Percentiles rank a stretch among this genome's conserved stretches.
These are phyloP conservation scores for Noctua janthina DNA, from an alignment of 2,888 invertebrate genomes.

Conservation along the genomic window DNA sequence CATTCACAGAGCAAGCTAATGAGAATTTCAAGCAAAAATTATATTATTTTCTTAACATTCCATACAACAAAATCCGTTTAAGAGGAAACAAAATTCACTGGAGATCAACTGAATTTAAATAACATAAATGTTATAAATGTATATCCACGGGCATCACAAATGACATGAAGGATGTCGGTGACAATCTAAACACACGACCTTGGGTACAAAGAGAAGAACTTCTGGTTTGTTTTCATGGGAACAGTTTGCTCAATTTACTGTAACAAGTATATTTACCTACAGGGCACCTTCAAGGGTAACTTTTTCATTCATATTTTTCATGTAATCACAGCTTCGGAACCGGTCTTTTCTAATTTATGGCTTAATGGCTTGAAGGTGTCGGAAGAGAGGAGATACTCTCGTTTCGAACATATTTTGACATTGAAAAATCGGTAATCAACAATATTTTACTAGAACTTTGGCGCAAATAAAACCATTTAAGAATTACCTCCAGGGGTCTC, in stretches of 20 bases:
- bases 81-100: not conserved
- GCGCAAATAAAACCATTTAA: not conserved
- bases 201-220: constrained; percentile 13
- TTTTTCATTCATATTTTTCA: not conserved
- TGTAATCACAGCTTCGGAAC: not conserved
- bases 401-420: not conserved
- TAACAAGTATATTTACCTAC: not conserved
- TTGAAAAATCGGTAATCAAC: not conserved
- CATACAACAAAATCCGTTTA: not conserved
- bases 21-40: not conserved
- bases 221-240: not conserved
- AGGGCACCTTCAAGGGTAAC: not conserved
- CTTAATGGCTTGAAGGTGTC: not conserved
- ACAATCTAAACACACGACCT: constrained; percentile 7
- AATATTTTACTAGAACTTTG: not conserved
- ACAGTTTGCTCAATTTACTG: constrained; percentile 13
- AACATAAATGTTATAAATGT: not conserved
- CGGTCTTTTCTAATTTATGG: not conserved
- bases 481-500: not conserved
- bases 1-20: not conserved
- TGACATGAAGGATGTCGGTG: not conserved
- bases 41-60: not conserved
- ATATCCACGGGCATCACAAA: not conserved
- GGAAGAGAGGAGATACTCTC: not conserved
- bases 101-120: not conserved